A percentile compares a stretch with the other conserved stretches of the same genome.
Evolutionary conservation across 2,888 invertebrate genomes (phyloP).

Genomic region (Papilio protenor): DNA sequence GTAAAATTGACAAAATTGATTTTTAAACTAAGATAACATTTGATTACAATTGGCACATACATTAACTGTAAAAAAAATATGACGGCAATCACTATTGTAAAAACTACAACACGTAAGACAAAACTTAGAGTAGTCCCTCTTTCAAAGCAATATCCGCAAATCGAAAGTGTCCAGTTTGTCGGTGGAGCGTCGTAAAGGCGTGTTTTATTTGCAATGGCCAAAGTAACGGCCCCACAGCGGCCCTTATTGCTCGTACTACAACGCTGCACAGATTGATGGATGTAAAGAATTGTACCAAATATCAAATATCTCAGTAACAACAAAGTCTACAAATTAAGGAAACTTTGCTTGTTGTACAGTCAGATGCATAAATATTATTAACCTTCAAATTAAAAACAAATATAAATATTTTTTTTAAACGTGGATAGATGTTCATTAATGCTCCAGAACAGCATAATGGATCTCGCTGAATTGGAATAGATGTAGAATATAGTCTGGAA

Average conservation of each 20-base stretch:
- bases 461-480: too few relatives aligned
- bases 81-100: background rate
- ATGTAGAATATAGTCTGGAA: too few relatives aligned
- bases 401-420: too few relatives aligned
- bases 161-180: constrained; percentile 35
- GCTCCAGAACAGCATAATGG: too few relatives aligned
- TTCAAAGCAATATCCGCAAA: constrained; percentile 35
- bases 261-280: constrained; percentile 32
- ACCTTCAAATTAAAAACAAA: too few relatives aligned
- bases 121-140: background rate
- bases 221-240: constrained; percentile 60
- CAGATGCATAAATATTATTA: too few relatives aligned
- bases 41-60: background rate
- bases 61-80: background rate
- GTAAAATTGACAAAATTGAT: too few relatives aligned
- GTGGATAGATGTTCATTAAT: too few relatives aligned
- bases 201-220: constrained; percentile 67
- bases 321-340: background rate
- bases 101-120: background rate
- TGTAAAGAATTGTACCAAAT: constrained; percentile 9
- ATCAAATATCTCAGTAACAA: background rate
- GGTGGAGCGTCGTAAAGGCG: constrained; percentile 59
- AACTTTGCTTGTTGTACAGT: too few relatives aligned
- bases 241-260: constrained; percentile 56
- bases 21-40: background rate